Base-by-base conservation (phyloP, 2,113 vertebrate genomes). In the Mobula birostris region DNA sequence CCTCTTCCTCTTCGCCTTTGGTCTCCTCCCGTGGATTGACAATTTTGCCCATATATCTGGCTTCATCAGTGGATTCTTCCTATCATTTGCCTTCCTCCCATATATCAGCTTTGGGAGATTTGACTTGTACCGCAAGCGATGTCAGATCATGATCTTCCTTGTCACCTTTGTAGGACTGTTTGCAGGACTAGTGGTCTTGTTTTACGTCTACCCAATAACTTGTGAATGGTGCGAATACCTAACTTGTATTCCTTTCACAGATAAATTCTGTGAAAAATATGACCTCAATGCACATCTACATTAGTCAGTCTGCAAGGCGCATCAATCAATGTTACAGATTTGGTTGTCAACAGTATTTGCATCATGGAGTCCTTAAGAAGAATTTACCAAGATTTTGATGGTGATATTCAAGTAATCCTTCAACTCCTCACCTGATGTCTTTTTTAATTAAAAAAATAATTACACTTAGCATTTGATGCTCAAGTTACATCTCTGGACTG, bases 191-290 rank as follows among this genome's bases (percentile, higher is more conserved):
- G 98, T 98, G 96, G 97, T 99, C 95, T 97, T 99, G 94, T 99
- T 99, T 96, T 99, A 99, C 91, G 97, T 99, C 96, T 97, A 98
- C 95, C 98, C 98, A 2, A 98, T 99, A 95, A 98, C 98, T 96
- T 99, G 99, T 0, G 98, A 98, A 93, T 99, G 99, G 98, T 99
- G 99, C 0, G 99, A 99, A 96, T 96, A 98, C 96, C 98, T 99
- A 95, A 99, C 99, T 70, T 99, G 99, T 95, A 99, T 99, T 96
- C 99, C 99, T 70, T 99, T 99, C 97, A 99, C 99, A 9, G 99
- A 99, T 97, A 99, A 99, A 95, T 99, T 99, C 97, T 99, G 98
- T 5, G 99, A 99, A 97, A 99, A 99, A 96, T 99, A 99, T 0
- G 98, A 99, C 96, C 98, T 99, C 95, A 98, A 99, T 0, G 98